These are phyloP conservation scores for Hylyphantes graminicola DNA, from an alignment of 1,140 invertebrate genomes.

Conservation along the genomic window DNA sequence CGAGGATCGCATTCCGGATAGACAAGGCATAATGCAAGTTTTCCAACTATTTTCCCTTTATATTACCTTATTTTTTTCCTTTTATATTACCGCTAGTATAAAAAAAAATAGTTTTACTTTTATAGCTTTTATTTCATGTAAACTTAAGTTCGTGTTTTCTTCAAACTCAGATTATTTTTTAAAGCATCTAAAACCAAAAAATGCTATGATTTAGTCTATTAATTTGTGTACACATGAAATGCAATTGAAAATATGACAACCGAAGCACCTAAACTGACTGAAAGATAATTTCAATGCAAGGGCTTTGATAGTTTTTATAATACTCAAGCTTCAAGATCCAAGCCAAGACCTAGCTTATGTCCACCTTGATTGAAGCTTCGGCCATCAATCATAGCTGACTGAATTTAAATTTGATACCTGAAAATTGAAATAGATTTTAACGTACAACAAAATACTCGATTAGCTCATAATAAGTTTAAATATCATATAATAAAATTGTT, in stretches of 20 bases:
- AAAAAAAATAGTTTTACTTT: too few relatives aligned
- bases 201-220: neutral
- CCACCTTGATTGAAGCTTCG: constrained; percentile 98
- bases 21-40: too few relatives aligned
- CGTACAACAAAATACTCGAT: neutral
- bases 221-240: constrained; percentile 29
- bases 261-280: constrained; percentile 14
- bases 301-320: neutral
- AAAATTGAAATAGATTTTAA: constrained; percentile 64
- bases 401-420: constrained; percentile 90
- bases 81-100: too few relatives aligned
- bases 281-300: constrained; percentile 17
- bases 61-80: too few relatives aligned
- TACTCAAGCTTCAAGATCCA: constrained; percentile 86
- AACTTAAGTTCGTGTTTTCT: too few relatives aligned
- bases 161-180: too few relatives aligned
- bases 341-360: constrained; percentile 92
- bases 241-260: constrained; percentile 1
- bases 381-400: constrained; percentile 91
- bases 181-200: too few relatives aligned
- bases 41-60: too few relatives aligned
- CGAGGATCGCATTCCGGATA: too few relatives aligned
- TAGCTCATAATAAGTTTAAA: neutral
- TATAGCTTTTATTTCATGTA: too few relatives aligned
- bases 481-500: neutral